phyloP scores from a whole-genome alignment of 64 coral and sea anemone genomes.

The Orbicella faveolata region DNA sequence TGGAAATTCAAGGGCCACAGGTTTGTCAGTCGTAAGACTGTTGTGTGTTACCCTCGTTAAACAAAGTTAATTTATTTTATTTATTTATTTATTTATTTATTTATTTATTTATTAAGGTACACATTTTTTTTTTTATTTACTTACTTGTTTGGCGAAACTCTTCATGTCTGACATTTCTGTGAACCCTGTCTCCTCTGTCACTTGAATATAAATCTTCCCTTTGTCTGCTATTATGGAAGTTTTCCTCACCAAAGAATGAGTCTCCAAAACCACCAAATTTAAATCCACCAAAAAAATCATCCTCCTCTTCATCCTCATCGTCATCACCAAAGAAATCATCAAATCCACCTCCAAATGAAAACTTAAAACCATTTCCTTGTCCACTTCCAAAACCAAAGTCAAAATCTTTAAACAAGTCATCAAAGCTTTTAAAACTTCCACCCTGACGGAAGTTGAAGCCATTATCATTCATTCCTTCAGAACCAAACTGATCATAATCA shows the following conservation, averaged over 20 bases:
- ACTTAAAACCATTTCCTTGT: conserved; percentile 74
- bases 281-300: conserved; percentile 59
- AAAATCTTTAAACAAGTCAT: conserved; percentile 90
- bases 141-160: conserved; percentile 78
- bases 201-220: conserved; percentile 27
- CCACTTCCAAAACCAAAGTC: conserved; percentile 57
- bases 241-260: conserved; percentile 86
- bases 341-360: conserved; percentile 97
- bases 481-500: conserved; percentile 99
- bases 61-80: too few species aligned
- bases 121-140: neutral
- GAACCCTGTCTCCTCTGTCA: conserved; percentile 40
- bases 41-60: too few species aligned
- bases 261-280: conserved; percentile 79
- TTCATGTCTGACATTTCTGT: conserved; percentile 69
- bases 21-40: too few species aligned
- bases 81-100: too few species aligned
- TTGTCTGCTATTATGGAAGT: conserved; percentile 28
- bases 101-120: too few species aligned
- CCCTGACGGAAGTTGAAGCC: conserved; percentile 63
- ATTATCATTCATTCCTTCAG: conserved; percentile 88
- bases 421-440: conserved; percentile 55
- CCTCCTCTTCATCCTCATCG: conserved; percentile 74
- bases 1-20: too few species aligned
- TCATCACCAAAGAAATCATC: conserved; percentile 96